These are phyloP conservation scores for Donacobius atricapilla DNA, from an alignment of 2,113 vertebrate species.

Conservation along the genomic window DNA sequence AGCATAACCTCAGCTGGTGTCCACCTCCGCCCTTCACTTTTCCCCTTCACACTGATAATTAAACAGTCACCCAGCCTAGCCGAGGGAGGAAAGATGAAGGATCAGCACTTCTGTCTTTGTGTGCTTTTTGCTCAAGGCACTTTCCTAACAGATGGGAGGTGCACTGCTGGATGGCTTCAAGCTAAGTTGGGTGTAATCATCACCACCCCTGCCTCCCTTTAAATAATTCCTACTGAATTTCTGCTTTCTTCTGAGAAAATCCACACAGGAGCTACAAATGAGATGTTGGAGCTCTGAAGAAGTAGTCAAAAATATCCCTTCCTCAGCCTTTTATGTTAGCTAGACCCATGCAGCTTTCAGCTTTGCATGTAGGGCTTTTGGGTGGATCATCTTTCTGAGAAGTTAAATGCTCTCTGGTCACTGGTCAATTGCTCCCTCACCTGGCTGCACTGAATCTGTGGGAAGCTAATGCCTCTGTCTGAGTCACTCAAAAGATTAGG, in stretches of 20 bases:
- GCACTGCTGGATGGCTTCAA: not conserved
- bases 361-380: not conserved
- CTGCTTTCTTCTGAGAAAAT: not conserved
- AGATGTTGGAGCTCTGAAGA: not conserved
- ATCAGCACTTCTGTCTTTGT: not conserved
- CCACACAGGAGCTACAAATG: not conserved
- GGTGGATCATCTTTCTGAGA: not conserved
- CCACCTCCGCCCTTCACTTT: not conserved
- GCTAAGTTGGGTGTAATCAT: not conserved
- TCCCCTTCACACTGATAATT: not conserved
- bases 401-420: not conserved
- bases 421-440: not conserved
- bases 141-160: not conserved
- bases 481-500: not conserved
- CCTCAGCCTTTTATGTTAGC: not conserved
- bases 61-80: not conserved
- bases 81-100: not conserved
- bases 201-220: not conserved
- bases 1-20: not conserved
- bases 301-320: not conserved
- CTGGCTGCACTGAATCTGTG: not conserved
- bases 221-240: not conserved
- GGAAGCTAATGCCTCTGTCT: not conserved
- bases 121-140: not conserved
- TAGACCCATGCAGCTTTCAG: not conserved